A percentile compares a stretch with the other conserved stretches of the same genome.
Evolutionary conservation across 2,888 invertebrate species (phyloP).

Genomic region (Hoplodrina blanda): DNA sequence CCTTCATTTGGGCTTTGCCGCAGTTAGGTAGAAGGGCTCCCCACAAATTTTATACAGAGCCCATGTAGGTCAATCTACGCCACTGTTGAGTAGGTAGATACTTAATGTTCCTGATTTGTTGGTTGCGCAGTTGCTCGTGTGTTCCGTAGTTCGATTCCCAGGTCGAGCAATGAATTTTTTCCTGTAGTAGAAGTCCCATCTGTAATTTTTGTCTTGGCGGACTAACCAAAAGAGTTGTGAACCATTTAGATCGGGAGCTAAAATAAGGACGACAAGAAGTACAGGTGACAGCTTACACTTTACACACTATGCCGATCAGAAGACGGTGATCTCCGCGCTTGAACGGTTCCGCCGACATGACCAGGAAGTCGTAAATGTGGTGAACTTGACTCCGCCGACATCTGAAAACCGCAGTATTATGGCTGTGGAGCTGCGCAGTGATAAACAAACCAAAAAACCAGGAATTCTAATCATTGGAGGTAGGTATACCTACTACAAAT

Average conservation of each 20-base stretch:
- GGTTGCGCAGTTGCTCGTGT: not conserved
- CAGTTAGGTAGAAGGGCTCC: too few species aligned
- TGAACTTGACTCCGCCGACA: constrained; percentile 74
- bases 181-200: not conserved
- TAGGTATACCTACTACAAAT: constrained; percentile 49
- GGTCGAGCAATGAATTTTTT: not conserved
- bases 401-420: constrained; percentile 77
- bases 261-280: constrained; percentile 77
- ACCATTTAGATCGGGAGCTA: constrained; percentile 81
- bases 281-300: constrained; percentile 64
- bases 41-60: too few species aligned
- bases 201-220: not conserved
- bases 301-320: constrained; percentile 72
- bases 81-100: too few species aligned
- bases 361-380: constrained; percentile 74
- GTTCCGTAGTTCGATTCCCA: constrained; percentile 5
- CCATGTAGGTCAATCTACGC: too few species aligned
- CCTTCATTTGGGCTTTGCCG: too few species aligned
- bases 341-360: constrained; percentile 71
- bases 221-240: constrained; percentile 1
- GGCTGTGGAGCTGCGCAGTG: constrained; percentile 83
- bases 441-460: constrained; percentile 80
- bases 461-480: constrained; percentile 86
- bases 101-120: not conserved
- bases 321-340: constrained; percentile 62